A percentile compares a stretch with the other conserved stretches of the same genome.
These are phyloP conservation scores for Rhinella marina DNA, from an alignment of 2,797 vertebrate genomes.

Conservation along the genomic window DNA sequence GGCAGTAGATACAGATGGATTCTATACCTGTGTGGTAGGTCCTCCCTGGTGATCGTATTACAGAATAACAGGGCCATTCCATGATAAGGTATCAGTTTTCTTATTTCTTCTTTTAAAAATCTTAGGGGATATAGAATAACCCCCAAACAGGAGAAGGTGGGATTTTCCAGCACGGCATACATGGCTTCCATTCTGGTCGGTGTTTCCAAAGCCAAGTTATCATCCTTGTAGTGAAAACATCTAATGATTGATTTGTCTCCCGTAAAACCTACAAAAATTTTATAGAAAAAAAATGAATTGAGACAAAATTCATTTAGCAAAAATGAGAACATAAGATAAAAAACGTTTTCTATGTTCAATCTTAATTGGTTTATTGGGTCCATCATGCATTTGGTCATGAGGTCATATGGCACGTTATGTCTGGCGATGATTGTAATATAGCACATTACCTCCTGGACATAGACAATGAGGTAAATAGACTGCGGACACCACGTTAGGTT, in stretches of 20 bases:
- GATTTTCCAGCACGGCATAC: background rate
- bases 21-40: background rate
- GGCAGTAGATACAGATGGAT: conserved; percentile 2
- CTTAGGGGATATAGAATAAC: background rate
- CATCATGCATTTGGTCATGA: background rate
- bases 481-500: background rate
- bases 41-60: background rate
- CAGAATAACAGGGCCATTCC: background rate
- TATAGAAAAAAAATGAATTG: background rate
- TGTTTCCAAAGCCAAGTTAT: background rate
- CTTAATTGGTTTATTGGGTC: too few relatives aligned
- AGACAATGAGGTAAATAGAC: conserved; percentile 7
- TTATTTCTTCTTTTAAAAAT: background rate
- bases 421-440: background rate
- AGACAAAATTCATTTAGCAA: background rate
- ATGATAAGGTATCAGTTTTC: background rate
- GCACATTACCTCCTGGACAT: background rate
- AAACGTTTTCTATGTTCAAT: too few relatives aligned
- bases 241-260: background rate
- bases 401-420: background rate
- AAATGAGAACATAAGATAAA: too few relatives aligned
- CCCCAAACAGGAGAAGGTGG: background rate
- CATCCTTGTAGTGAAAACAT: background rate
- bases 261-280: background rate
- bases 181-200: background rate